Conservation (phyloP, 2,888 invertebrate species). For the Phoenoteleia sp. region DNA sequence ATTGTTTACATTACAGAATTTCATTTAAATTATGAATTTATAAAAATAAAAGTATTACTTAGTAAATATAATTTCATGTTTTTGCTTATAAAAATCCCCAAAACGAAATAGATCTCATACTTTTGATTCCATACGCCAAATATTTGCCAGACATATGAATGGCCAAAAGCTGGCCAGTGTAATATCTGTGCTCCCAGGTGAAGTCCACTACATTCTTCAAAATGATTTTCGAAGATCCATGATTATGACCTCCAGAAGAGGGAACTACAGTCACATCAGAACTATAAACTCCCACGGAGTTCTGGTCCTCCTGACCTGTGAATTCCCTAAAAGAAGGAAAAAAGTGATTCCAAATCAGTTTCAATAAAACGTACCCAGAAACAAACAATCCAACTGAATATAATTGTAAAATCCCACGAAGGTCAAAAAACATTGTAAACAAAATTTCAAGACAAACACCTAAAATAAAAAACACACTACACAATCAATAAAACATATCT, state of each 20-base stretch:
- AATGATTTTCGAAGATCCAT: slow-evolving; percentile 96
- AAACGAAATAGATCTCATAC: too few species aligned
- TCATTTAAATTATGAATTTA: too few species aligned
- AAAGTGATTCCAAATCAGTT: too few species aligned
- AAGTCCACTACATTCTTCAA: slow-evolving; percentile 96
- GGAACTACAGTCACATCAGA: slow-evolving; percentile 91
- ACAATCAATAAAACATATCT: background rate
- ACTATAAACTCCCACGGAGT: slow-evolving; percentile 88
- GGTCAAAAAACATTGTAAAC: background rate
- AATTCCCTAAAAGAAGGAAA: slow-evolving; percentile 87
- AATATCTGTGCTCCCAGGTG: slow-evolving; percentile 96
- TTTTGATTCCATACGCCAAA: slow-evolving; percentile 96
- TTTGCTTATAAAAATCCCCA: too few species aligned
- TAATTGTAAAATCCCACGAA: background rate
- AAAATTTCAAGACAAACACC: too few species aligned
- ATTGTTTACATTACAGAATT: too few species aligned
- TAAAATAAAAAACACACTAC: too few species aligned
- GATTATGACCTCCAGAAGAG: slow-evolving; percentile 91
- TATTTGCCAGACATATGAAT: slow-evolving; percentile 95
- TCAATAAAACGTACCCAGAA: too few species aligned
- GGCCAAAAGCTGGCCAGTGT: slow-evolving; percentile 95
- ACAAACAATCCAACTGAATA: too few species aligned
- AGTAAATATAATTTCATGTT: too few species aligned
- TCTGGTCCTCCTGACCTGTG: slow-evolving; percentile 88
- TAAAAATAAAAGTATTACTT: too few species aligned